Conservation (phyloP, 2,113 vertebrate genomes). For the Edolisoma coerulescens region DNA sequence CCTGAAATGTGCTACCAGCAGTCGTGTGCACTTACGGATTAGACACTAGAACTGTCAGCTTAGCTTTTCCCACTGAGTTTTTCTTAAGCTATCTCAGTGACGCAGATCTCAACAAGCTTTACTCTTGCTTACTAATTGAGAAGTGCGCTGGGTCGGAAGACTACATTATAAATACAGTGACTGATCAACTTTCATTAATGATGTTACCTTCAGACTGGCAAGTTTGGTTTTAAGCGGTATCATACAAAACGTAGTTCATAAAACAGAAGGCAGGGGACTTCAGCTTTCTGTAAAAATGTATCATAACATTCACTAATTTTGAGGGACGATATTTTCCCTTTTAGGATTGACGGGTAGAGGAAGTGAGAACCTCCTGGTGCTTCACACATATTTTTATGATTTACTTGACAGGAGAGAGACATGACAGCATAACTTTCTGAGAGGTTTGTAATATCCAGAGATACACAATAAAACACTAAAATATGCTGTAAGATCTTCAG, state of each 20-base stretch:
- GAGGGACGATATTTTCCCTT: not conserved
- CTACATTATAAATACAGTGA: not conserved
- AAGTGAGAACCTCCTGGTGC: not conserved
- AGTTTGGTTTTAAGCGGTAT: not conserved
- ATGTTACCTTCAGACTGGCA: not conserved
- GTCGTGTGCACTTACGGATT: not conserved
- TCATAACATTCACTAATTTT: not conserved
- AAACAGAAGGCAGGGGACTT: not conserved
- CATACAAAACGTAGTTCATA: not conserved
- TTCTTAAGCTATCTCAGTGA: not conserved
- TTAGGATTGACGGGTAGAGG: not conserved
- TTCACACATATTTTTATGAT: not conserved
- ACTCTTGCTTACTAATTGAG: not conserved
- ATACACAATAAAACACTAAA: not conserved
- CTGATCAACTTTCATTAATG: not conserved
- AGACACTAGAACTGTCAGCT: not conserved
- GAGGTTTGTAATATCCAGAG: not conserved
- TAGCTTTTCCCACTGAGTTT: not conserved
- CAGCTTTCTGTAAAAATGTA: not conserved
- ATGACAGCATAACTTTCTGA: not conserved
- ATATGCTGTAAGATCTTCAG: not conserved
- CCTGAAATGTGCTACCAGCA: not conserved
- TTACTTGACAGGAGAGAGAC: not conserved
- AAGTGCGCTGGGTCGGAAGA: not conserved
- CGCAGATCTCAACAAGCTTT: not conserved